A percentile compares a stretch with the other conserved stretches of the same genome.
Evolutionary conservation across 2,797 vertebrate species (phyloP).

Genomic region (Setipinna tenuifilis): DNA sequence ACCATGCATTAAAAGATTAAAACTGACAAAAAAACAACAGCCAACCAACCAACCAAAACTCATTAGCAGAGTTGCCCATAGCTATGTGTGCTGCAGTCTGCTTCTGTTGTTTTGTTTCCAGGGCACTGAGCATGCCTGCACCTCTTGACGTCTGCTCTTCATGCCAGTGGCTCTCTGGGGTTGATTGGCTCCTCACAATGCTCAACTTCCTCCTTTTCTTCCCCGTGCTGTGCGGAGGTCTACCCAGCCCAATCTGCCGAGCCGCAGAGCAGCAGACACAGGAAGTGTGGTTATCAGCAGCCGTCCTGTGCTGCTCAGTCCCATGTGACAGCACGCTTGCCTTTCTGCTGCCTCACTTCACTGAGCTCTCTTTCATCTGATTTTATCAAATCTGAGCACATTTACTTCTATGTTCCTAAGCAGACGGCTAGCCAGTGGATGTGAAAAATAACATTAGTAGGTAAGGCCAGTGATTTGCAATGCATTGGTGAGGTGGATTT

Average conservation of each 20-base stretch:
- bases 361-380: not conserved
- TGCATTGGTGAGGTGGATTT: not conserved
- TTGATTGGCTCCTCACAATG: not conserved
- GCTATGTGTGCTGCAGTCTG: not conserved
- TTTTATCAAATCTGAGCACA: not conserved
- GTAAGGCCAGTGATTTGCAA: not conserved
- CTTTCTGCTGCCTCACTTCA: not conserved
- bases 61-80: not conserved
- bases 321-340: not conserved
- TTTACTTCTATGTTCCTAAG: not conserved
- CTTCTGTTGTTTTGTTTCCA: not conserved
- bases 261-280: not conserved
- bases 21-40: not conserved
- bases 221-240: too few species aligned
- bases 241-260: not conserved
- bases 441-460: not conserved
- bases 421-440: not conserved
- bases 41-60: not conserved
- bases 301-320: not conserved
- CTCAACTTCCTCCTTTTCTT: not conserved
- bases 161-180: not conserved
- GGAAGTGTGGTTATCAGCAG: slow-evolving; percentile 10
- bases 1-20: not conserved
- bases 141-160: not conserved
- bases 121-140: not conserved